Percentiles rank a stretch among this genome's conserved stretches.
Conservation (phyloP, 2,888 invertebrate genomes). For the Apamea crenata region DNA sequence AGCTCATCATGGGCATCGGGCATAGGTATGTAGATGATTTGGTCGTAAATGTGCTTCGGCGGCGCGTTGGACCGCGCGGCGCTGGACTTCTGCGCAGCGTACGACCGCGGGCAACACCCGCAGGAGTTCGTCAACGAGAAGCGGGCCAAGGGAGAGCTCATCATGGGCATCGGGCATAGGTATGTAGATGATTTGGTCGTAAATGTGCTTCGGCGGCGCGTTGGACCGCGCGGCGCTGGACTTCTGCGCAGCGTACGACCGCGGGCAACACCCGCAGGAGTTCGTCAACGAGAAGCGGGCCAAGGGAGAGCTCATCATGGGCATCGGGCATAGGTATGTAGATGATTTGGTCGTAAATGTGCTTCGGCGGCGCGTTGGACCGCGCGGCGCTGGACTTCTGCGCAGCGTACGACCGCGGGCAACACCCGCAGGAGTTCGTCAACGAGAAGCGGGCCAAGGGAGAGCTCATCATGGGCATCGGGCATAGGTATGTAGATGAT, state of each 20-base stretch:
- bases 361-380: constrained; percentile 99
- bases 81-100: constrained; percentile 98
- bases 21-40: constrained; percentile 90
- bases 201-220: constrained; percentile 99
- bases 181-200: constrained; percentile 52
- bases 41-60: constrained; percentile 97
- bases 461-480: constrained; percentile 99
- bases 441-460: constrained; percentile 99
- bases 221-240: constrained; percentile 99
- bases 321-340: constrained; percentile 96
- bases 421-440: constrained; percentile 99
- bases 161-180: constrained; percentile 99
- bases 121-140: constrained; percentile 99
- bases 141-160: constrained; percentile 98
- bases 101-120: constrained; percentile 98
- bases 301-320: constrained; percentile 99
- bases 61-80: constrained; percentile 99
- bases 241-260: constrained; percentile 99
- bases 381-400: constrained; percentile 99
- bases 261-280: constrained; percentile 98
- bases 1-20: constrained; percentile 99
- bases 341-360: neutral
- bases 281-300: constrained; percentile 99
- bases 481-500: constrained; percentile 91
- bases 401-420: constrained; percentile 98